These are phyloP conservation scores for Perca fluviatilis DNA, from an alignment of 2,113 vertebrate genomes.

Conservation along the genomic window DNA sequence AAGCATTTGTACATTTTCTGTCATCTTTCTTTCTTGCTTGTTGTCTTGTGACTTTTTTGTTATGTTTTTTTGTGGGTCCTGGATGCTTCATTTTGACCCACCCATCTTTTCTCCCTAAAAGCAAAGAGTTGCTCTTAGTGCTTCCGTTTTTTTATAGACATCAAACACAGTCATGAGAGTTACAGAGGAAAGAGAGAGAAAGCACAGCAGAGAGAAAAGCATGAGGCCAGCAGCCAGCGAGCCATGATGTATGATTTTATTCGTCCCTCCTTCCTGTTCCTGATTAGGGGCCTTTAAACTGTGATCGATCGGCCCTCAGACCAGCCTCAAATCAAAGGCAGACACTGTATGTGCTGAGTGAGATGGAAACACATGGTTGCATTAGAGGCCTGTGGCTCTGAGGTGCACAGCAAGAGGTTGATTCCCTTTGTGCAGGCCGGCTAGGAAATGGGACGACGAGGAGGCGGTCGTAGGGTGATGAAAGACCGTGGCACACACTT, in stretches of 20 bases:
- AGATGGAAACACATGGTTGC: constrained; percentile 72
- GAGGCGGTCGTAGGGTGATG: constrained; percentile 43
- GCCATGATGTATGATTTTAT: constrained; percentile 77
- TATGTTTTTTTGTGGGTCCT: constrained; percentile 2
- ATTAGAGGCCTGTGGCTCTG: constrained; percentile 66
- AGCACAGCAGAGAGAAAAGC: constrained; percentile 36
- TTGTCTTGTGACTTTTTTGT: background rate
- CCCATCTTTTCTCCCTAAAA: constrained; percentile 7
- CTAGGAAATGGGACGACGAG: constrained; percentile 30
- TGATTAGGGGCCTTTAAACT: constrained; percentile 83
- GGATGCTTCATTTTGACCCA: background rate
- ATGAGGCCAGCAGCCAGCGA: constrained; percentile 57
- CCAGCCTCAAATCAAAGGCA: constrained; percentile 81
- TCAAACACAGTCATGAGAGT: constrained; percentile 46
- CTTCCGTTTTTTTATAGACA: constrained; percentile 65
- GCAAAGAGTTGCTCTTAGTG: constrained; percentile 32
- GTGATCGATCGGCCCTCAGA: constrained; percentile 76
- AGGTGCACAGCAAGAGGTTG: constrained; percentile 79
- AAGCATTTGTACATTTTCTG: background rate
- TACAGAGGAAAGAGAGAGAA: constrained; percentile 23
- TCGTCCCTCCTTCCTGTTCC: constrained; percentile 77
- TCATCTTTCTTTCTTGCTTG: constrained; percentile 1
- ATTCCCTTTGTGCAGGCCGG: constrained; percentile 74
- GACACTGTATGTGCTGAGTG: constrained; percentile 75
- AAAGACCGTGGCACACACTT: constrained; percentile 54